Evolutionary conservation across 2,797 vertebrate genomes (phyloP).

Genomic region (Manis javanica): DNA sequence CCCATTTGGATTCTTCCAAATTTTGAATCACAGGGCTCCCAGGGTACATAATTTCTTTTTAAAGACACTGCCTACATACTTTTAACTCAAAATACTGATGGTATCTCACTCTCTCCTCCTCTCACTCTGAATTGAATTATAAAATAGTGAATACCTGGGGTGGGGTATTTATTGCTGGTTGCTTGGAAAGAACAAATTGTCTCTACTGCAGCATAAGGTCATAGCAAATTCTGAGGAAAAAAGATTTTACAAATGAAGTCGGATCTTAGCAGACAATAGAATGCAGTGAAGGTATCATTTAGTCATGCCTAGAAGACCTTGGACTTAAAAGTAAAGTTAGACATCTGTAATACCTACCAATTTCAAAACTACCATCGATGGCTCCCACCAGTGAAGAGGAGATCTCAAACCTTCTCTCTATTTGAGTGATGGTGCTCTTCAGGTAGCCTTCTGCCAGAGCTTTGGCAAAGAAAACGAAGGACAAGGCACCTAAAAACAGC

Average conservation of each 20-base stretch:
- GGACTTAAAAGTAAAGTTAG: neutral
- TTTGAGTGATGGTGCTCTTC: conserved; percentile 97
- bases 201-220: neutral
- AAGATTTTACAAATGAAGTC: neutral
- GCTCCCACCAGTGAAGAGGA: conserved; percentile 95
- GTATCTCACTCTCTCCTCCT: neutral
- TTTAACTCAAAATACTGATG: neutral
- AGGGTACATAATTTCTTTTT: neutral
- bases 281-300: neutral
- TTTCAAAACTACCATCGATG: conserved; percentile 98
- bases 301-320: neutral
- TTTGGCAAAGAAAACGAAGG: conserved; percentile 96
- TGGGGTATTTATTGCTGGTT: neutral
- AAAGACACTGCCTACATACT: neutral
- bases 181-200: neutral
- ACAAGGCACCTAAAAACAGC: conserved; percentile 95
- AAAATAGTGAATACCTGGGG: neutral
- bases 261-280: neutral
- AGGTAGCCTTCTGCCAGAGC: conserved; percentile 94
- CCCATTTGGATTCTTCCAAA: neutral
- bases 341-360: conserved; percentile 89
- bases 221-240: neutral
- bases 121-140: neutral
- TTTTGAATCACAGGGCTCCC: neutral
- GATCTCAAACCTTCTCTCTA: conserved; percentile 96